Base-by-base conservation (phyloP, 1,140 invertebrate genomes). In the Dendrolimus punctatus region DNA sequence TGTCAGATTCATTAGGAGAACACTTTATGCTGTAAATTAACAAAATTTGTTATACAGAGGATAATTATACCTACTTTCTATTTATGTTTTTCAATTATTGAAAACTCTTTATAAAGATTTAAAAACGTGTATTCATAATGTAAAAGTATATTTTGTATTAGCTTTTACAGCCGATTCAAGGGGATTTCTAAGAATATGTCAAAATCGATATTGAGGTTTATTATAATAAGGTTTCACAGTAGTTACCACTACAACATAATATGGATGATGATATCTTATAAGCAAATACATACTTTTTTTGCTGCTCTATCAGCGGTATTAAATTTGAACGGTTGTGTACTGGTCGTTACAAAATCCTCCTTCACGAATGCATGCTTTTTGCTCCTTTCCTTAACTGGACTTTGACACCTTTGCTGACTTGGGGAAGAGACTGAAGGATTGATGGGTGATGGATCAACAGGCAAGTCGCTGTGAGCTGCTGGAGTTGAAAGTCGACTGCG, bases 301-400 rank as follows among this genome's bases (percentile, higher is more conserved):
- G 70, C 76, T 0, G 81, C 80, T 61, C 87, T 73, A 65, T 80
- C 80, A 37, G 82, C 86, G 8, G 85, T 88, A 53, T 79, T 85
- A 23, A 89, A 84, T 36, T 80, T 77, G 64, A 88, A 89, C 4
- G 87, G 87, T 51, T 85, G 81, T 37, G 89, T 88, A 61, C 82
- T 89, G 0, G 88, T 89, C 8, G 87, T 88, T 23, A 90, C 80
- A 58, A 90, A 89, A 56, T 88, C 84, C 47, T 87, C 80, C 49
- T 73, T 79, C 0, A 10, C 53, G 36, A 49, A 46, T 53, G 79
- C 83, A 2, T 57, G 49, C 6, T 53, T 47, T 60, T 68, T 68
- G 46, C 66, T 73, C 6, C 58, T 58, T 10, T 69, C 67, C 52
- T 78, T 81, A 39, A 51, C 69, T n/a, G 75, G 81, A 57, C 66